Evolutionary conservation across 1,140 invertebrate genomes (phyloP).

Genomic region (Cryptotermes secundus): DNA sequence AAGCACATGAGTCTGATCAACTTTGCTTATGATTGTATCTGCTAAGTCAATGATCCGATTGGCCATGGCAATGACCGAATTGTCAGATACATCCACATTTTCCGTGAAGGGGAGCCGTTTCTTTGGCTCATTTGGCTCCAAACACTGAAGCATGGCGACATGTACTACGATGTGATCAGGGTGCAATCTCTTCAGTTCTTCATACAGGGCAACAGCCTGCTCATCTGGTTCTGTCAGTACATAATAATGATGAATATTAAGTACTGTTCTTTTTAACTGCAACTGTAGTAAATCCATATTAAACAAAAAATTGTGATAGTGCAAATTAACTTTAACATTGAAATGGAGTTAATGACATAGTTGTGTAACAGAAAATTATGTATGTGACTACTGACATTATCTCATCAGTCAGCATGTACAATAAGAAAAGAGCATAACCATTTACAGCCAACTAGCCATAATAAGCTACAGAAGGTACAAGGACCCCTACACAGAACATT

Average conservation of each 20-base stretch:
- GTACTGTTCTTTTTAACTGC: conserved; percentile 39
- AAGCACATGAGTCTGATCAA: conserved; percentile 72
- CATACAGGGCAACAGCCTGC: conserved; percentile 69
- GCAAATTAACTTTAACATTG: too few relatives aligned
- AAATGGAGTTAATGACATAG: too few relatives aligned
- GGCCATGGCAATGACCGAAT: conserved; percentile 45
- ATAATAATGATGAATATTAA: not conserved
- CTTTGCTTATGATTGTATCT: conserved; percentile 65
- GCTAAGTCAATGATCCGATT: conserved; percentile 55
- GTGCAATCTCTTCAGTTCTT: conserved; percentile 67
- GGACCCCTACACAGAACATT: too few relatives aligned
- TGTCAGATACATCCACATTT: conserved; percentile 51
- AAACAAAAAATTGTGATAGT: conserved; percentile 39
- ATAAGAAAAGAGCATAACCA: too few relatives aligned
- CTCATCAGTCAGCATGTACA: too few relatives aligned
- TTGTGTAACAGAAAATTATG: too few relatives aligned
- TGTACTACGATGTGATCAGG: conserved; percentile 73
- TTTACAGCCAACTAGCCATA: too few relatives aligned
- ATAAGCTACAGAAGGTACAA: too few relatives aligned
- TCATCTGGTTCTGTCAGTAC: conserved; percentile 50
- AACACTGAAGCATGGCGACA: conserved; percentile 71
- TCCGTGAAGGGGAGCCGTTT: conserved; percentile 30
- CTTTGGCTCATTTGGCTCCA: conserved; percentile 60
- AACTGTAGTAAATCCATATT: conserved; percentile 45
- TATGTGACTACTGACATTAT: too few relatives aligned